Evolutionary conservation across 2,888 invertebrate genomes (phyloP), one percentile per base, ranked within the genome.

Genomic region (Microctonus hyperodae): DNA sequence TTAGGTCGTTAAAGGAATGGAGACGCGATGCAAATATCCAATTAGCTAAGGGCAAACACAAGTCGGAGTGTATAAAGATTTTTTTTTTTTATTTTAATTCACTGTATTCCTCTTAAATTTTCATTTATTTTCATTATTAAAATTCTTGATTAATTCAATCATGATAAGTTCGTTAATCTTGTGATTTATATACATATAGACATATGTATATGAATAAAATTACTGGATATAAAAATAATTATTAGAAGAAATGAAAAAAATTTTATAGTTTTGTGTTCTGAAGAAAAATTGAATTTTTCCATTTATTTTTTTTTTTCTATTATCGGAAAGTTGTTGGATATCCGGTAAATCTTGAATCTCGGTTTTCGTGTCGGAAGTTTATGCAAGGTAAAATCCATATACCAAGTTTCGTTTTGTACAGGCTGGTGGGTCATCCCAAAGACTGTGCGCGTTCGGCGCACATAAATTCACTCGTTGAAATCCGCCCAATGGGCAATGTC

Each of bases 1-100:
- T 53, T 57, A 22, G 33, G 51, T 58, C 67, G 51, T 57, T 67
- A 53, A 51, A 51, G 58, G 40, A 67, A 67, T 67, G 67, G 62
- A 67, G 63, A 67, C 67, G 51, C 51, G 57, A 67, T 67, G 67
- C 62, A 67, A 63, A 63, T 67, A 63, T 67, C 67, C 67, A 67
- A 67, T 67, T 67, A 67, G 44, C 50, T 58, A 37, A 66, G 31
- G 50, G 33, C 61, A 13, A 61, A 61, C 11, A 58, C 50, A 23
- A 53, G 22, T 25, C 20, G 33, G 20, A 10, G 48, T 3, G 44
- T n/a, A n/a, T n/a, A n/a, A n/a, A 28, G 44, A n/a, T 60, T 2
- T 25, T 11, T 51, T 51, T 4, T 33, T 40, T 16, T 40, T 40
- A 25, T 40, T 23, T 23, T 62, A 16, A 35, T 31, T 50, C 13